Evolutionary conservation across 1,140 invertebrate species (phyloP), one percentile per base, ranked within the genome.

Genomic region (Nebria ingens): DNA sequence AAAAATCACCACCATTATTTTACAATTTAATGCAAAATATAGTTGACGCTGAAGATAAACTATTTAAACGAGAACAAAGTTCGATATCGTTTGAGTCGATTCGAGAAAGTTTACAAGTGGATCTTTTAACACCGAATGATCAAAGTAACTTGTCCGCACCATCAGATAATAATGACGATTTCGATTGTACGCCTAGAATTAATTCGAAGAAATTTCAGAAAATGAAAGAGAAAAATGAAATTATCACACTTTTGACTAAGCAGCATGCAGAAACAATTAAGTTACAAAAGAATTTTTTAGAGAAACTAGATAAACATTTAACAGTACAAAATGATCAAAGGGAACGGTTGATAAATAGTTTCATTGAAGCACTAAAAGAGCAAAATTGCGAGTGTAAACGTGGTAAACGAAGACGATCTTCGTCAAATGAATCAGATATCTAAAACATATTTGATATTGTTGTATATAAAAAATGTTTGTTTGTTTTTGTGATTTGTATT

Each of bases 281-380:
- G 4, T 6, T 45, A 11, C 40, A 45, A 45, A 9, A 17, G 17
- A 17, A 45, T 11, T 45, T 12, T 17, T 17, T 45, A 45, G 40
- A 45, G 17, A 45, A 45, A 45, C 6, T 45, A 12, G 40, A 45
- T 17, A 45, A 17, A 45, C 40, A 45, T 45, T 45, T 45, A 45
- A 45, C 15, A 12, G 17, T 17, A 45, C 40, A 45, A 45, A 45
- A 45, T 45, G 40, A 45, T 12, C 40, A 45, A 45, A 45, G 40
- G 15, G 40, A 45, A 45, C 9, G 17, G 17, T 11, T 45, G 40
- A 45, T 45, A 11, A 45, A 6, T 4, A 45, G 40, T 45, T 45
- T 45, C 15, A 45, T 45, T 12, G 40, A 45, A 45, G 17, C 17
- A 12, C 6, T 45, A 17, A 45, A 45, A 45, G 40, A 45, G 3